A percentile compares a stretch with the other conserved stretches of the same genome.
Evolutionary conservation across 2,888 invertebrate genomes (phyloP).

Genomic region (Aleiodes leptofemur): DNA sequence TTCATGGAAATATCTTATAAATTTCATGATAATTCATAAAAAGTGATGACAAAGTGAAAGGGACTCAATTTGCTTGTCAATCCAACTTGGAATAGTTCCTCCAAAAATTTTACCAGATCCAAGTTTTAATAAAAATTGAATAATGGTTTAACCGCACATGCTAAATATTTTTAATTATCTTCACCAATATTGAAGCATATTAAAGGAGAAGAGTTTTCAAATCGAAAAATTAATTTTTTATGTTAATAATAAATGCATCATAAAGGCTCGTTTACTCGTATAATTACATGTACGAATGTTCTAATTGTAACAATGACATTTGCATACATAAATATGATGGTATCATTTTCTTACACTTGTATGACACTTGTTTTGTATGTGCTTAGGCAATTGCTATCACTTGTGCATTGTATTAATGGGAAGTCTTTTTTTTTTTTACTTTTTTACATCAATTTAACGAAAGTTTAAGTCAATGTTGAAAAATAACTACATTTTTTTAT

Average conservation of each 20-base stretch:
- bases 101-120: conserved; percentile 37
- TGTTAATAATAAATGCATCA: conserved; percentile 24
- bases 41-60: too few species aligned
- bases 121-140: conserved; percentile 41
- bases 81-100: neutral
- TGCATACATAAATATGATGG: conserved; percentile 46
- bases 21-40: too few species aligned
- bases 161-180: conserved; percentile 44
- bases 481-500: too few species aligned
- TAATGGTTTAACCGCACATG: conserved; percentile 46
- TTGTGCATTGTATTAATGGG: neutral
- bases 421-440: neutral
- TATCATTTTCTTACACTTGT: conserved; percentile 57
- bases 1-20: neutral
- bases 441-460: neutral
- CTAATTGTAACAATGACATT: conserved; percentile 26
- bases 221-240: conserved; percentile 40
- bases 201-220: conserved; percentile 47
- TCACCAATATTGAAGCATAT: conserved; percentile 45
- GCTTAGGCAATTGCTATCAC: conserved; percentile 51
- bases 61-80: too few species aligned
- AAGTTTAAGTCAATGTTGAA: too few species aligned
- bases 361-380: conserved; percentile 65
- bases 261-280: conserved; percentile 30
- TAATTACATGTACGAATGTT: conserved; percentile 47